Percentiles rank a stretch among this genome's conserved stretches.
These are phyloP conservation scores for Burhinus oedicnemus DNA, from an alignment of 2,113 vertebrate genomes.

Conservation along the genomic window DNA sequence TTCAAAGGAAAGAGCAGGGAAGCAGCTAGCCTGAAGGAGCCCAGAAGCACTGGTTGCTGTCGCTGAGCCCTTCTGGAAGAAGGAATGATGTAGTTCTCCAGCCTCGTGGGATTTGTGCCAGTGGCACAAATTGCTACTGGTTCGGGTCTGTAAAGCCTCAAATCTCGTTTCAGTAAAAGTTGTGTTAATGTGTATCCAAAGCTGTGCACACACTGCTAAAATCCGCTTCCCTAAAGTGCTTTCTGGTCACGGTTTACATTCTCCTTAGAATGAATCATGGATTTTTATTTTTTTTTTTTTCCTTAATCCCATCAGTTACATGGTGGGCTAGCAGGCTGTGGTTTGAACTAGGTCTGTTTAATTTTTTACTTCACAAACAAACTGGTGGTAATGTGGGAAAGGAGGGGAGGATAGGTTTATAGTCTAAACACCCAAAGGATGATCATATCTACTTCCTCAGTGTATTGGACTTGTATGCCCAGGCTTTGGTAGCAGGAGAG, in stretches of 20 bases:
- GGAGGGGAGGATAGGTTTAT: not conserved
- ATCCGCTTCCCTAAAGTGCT: constrained; percentile 4
- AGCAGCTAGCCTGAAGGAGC: not conserved
- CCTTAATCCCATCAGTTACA: not conserved
- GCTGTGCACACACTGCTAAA: not conserved
- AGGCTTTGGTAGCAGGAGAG: not conserved
- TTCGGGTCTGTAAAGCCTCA: not conserved
- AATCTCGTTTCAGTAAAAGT: not conserved
- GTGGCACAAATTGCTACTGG: not conserved
- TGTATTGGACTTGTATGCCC: not conserved
- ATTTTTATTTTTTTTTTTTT: not conserved
- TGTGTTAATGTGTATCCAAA: not conserved
- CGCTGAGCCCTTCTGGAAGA: not conserved
- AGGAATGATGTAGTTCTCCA: not conserved
- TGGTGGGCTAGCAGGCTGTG: not conserved
- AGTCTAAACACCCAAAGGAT: not conserved
- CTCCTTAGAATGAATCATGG: not conserved
- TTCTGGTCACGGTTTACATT: constrained; percentile 35
- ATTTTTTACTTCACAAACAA: constrained; percentile 18
- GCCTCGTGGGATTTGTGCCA: not conserved
- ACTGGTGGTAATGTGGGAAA: not conserved
- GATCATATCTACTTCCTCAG: not conserved
- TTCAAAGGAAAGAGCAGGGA: not conserved
- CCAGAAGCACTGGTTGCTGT: not conserved
- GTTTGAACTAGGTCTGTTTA: not conserved